phyloP scores from a whole-genome alignment of 2,888 invertebrate species.

The Apamea epomidion region DNA sequence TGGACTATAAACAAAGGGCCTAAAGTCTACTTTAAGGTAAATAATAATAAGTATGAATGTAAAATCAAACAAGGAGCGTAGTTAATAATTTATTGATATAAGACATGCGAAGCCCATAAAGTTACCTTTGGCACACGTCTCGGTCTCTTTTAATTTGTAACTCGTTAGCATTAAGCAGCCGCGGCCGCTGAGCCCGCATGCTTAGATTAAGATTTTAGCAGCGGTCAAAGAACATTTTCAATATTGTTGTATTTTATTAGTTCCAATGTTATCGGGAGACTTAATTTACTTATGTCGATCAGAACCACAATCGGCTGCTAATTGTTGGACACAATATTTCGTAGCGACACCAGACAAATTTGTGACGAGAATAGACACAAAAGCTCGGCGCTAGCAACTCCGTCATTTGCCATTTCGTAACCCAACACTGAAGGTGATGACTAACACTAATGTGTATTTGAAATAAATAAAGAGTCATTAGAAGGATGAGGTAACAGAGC shows the following conservation, averaged over 20 bases:
- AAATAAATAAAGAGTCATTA: constrained; percentile 74
- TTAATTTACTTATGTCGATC: constrained; percentile 73
- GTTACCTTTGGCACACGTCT: constrained; percentile 89
- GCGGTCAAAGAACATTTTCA: constrained; percentile 72
- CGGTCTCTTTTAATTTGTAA: constrained; percentile 89
- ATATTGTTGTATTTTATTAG: constrained; percentile 74
- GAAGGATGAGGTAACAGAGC: constrained; percentile 80
- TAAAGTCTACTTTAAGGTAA: constrained; percentile 83
- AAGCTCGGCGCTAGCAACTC: constrained; percentile 12
- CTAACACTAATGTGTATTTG: constrained; percentile 55
- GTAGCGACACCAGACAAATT: constrained; percentile 4
- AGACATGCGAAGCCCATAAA: constrained; percentile 90
- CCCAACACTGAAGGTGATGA: constrained; percentile 45
- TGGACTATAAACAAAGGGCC: constrained; percentile 78
- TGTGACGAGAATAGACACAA: constrained; percentile 9
- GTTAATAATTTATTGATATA: constrained; percentile 91
- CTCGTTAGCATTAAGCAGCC: constrained; percentile 86
- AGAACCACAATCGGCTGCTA: constrained; percentile 64
- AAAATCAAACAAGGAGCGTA: constrained; percentile 89
- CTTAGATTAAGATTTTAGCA: constrained; percentile 85
- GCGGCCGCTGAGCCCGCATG: constrained; percentile 69
- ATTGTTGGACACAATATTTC: constrained; percentile 64
- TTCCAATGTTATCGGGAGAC: constrained; percentile 69
- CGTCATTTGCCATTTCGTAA: constrained; percentile 31
- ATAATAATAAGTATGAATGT: constrained; percentile 82